Percentiles rank a stretch among this genome's conserved stretches.
Conservation (phyloP, 2,113 vertebrate species). For the Ctenodactylus gundi region DNA sequence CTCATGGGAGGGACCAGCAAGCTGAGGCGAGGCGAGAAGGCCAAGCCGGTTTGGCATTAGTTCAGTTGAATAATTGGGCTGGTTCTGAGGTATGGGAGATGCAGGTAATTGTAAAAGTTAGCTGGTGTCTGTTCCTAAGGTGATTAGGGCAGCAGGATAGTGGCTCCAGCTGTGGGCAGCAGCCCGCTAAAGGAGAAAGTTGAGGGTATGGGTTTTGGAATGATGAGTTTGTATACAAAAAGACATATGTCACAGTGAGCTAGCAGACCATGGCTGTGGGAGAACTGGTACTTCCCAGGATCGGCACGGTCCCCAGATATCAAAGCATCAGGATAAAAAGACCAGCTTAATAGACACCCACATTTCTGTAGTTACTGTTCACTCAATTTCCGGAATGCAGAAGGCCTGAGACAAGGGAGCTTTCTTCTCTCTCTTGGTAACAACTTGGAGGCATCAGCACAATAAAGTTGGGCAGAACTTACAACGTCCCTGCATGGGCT, state of each 20-base stretch:
- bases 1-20: not conserved
- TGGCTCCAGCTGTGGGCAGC: not conserved
- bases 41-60: not conserved
- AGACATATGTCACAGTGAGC: not conserved
- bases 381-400: not conserved
- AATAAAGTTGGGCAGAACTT: conserved; percentile 10
- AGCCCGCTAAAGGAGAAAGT: not conserved
- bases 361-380: not conserved
- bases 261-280: too few species aligned
- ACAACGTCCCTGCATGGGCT: not conserved
- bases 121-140: not conserved
- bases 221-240: not conserved
- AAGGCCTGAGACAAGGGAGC: not conserved
- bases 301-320: not conserved
- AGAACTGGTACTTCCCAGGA: not conserved
- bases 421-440: conserved; percentile 6
- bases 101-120: not conserved
- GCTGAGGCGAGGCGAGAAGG: not conserved
- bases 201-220: not conserved
- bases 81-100: not conserved
- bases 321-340: conserved; percentile 22
- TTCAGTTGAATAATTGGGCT: not conserved
- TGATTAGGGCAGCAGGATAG: rapidly evolving
- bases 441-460: not conserved
- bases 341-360: not conserved